Evolutionary conservation across 1,140 invertebrate species (phyloP), one percentile per base, ranked within the genome.

Genomic region (Microplitis demolitor): DNA sequence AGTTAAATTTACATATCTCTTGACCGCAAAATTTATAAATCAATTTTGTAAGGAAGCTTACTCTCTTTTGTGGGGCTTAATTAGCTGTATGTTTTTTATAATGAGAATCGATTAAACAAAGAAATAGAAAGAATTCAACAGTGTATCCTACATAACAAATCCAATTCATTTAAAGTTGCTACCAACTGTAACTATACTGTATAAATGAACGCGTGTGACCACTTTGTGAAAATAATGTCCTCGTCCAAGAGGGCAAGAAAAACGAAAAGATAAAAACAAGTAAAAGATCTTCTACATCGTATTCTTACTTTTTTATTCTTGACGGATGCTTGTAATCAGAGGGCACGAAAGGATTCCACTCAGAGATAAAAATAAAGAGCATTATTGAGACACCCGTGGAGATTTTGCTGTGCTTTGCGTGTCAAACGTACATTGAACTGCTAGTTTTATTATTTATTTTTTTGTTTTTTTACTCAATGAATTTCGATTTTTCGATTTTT

Each of bases 101-200:
- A 83, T 78, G 76, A 76, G 76, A 63, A 73, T 76, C 81, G 79
- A 81, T 83, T 82, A 83, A 83, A 83, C 82, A 81, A 83, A 83
- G 83, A 83, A 83, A 77, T 77, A 45, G 39, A 73, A 75, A 73
- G 39, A 45, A 45, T 45, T 45, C 39, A 45, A 45, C 6, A 8
- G 39, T 45, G 8, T 45, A 45, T 45, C 39, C 39, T 45, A 45
- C 6, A 45, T 45, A 54, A 54, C n/a, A 13, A 54, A 24, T 54
- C 11, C 6, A 54, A 13, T 54, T 54, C 53, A 54, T 24, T 24
- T 54, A 14, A 54, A 54, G n/a, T 58, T 24, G 16, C 24, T 58
- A 58, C 56, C 24, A 9, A 58, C 56, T 58, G 39, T 45, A 45
- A 45, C 39, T 45, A 45, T 45, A 45, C 39, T 9, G 39, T 45